phyloP scores from a whole-genome alignment of 2,888 invertebrate species.

The Parnassius mnemosyne region DNA sequence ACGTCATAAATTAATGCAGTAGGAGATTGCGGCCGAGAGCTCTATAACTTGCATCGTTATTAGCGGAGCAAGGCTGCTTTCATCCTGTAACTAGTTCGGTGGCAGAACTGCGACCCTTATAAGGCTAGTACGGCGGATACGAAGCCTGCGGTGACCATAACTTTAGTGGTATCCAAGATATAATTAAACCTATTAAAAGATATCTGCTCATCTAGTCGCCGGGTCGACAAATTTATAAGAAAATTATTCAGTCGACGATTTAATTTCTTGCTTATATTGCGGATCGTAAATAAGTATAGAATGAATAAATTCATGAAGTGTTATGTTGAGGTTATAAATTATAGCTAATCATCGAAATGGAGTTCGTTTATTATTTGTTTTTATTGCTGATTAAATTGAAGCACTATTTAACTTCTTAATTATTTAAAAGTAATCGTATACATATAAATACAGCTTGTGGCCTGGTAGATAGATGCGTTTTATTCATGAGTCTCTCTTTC shows the following conservation, averaged over 20 bases:
- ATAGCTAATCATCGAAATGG: conserved; percentile 21
- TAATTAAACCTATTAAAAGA: conserved; percentile 24
- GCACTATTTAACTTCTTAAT: not conserved
- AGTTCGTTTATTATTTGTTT: conserved; percentile 14
- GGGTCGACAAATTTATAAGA: conserved; percentile 32
- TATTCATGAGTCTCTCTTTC: too few relatives aligned
- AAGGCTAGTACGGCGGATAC: conserved; percentile 57
- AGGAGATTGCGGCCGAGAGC: conserved; percentile 35
- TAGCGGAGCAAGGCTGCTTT: conserved; percentile 59
- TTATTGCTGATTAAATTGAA: conserved; percentile 5
- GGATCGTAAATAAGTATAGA: conserved; percentile 23
- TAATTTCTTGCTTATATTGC: conserved; percentile 27
- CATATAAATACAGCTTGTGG: too few relatives aligned
- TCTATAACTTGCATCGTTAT: conserved; percentile 50
- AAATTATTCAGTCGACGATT: conserved; percentile 25
- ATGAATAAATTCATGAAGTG: conserved; percentile 26
- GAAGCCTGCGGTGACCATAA: conserved; percentile 43
- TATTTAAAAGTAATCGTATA: too few relatives aligned
- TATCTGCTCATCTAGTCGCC: conserved; percentile 30
- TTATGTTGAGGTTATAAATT: conserved; percentile 12
- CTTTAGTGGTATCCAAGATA: conserved; percentile 21
- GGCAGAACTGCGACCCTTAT: conserved; percentile 62
- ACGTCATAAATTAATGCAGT: conserved; percentile 40
- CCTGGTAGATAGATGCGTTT: too few relatives aligned
- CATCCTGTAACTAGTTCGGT: conserved; percentile 62